phyloP scores from a whole-genome alignment of 2,888 invertebrate species.

The Toxonevra muliebris region DNA sequence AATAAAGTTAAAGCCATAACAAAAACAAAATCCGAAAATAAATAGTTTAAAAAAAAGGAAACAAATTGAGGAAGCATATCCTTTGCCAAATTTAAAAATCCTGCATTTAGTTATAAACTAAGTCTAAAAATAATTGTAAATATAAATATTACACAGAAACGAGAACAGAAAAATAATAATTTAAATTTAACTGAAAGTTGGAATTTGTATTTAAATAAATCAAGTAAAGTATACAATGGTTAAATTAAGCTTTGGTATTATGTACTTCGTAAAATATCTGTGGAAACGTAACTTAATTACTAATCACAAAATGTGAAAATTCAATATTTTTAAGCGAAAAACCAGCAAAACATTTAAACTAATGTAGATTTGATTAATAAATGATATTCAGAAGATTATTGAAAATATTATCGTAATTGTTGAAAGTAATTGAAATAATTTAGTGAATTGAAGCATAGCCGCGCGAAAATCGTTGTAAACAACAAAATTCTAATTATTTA shows the following conservation, averaged over 20 bases:
- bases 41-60: slow-evolving; percentile 33
- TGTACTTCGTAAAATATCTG: no score
- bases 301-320: no score
- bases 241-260: background rate
- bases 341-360: no score
- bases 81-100: slow-evolving; percentile 54
- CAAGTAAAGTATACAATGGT: background rate
- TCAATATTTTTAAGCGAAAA: no score
- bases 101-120: slow-evolving; percentile 35
- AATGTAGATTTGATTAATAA: no score
- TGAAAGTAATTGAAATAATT: no score
- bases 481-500: no score
- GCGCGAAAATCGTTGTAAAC: no score
- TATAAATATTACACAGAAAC: slow-evolving; percentile 12
- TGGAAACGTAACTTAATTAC: no score
- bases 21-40: slow-evolving; percentile 23
- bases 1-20: slow-evolving; percentile 1
- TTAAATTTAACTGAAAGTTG: background rate
- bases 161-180: slow-evolving; percentile 21
- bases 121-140: slow-evolving; percentile 27
- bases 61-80: slow-evolving; percentile 47
- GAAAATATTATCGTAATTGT: no score
- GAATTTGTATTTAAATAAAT: slow-evolving; percentile 11
- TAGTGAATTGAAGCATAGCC: no score
- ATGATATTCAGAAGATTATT: no score